phyloP scores from a whole-genome alignment of 2,113 vertebrate genomes.

The Meles meles region DNA sequence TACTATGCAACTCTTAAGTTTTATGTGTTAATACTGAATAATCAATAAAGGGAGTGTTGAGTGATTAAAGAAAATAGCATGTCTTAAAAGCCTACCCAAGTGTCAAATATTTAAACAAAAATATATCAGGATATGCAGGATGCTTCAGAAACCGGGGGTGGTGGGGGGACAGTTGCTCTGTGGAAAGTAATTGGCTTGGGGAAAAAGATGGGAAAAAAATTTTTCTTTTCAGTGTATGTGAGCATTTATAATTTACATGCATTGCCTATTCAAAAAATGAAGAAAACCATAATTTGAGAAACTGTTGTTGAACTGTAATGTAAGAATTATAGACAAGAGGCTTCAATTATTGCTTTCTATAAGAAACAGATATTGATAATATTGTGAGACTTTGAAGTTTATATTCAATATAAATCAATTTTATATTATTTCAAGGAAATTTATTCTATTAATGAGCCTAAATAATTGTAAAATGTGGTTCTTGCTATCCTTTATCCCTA shows the following conservation, averaged over 20 bases:
- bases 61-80: background rate
- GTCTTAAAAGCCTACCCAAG: background rate
- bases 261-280: conserved; percentile 56
- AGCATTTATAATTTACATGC: background rate
- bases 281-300: background rate
- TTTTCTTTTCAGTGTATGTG: background rate
- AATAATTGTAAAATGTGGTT: conserved; percentile 66
- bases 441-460: conserved; percentile 71
- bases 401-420: conserved; percentile 69
- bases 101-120: background rate
- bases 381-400: conserved; percentile 69
- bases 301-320: background rate
- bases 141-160: background rate
- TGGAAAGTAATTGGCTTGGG: background rate
- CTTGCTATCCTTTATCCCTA: conserved; percentile 11
- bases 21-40: background rate
- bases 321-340: conserved; percentile 42
- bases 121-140: background rate
- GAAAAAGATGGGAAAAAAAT: background rate
- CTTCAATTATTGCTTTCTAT: conserved; percentile 70
- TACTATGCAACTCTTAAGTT: background rate
- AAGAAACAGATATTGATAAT: conserved; percentile 50
- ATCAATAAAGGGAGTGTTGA: background rate
- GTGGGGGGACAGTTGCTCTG: background rate
- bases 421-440: conserved; percentile 77